Conservation (phyloP, 2,888 invertebrate species). For the Nipponacmea schrenckii region DNA sequence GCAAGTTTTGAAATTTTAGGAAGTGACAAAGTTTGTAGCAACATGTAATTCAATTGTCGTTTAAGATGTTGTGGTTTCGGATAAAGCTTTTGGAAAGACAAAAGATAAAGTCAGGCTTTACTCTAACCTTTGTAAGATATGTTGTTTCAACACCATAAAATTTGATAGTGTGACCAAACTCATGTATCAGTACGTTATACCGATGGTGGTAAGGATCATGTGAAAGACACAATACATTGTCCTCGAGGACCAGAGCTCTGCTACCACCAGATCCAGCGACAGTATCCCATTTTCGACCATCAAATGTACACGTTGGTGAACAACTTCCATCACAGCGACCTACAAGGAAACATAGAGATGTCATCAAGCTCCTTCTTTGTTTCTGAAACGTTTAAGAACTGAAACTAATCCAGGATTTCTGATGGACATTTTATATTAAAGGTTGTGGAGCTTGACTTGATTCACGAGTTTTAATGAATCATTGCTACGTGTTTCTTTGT, state of each 20-base stretch:
- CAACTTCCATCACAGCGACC: constrained; percentile 46
- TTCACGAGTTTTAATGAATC: no score
- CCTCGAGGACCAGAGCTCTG: constrained; percentile 37
- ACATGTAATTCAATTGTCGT: no score
- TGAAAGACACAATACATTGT: constrained; percentile 45
- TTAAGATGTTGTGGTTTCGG: no score
- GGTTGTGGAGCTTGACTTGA: no score
- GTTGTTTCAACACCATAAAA: background rate
- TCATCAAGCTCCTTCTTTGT: background rate
- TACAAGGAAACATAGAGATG: constrained; percentile 18
- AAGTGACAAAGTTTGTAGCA: no score
- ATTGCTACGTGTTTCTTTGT: no score
- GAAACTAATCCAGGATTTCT: background rate
- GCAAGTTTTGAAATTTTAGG: no score
- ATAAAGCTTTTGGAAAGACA: no score
- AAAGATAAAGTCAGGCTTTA: no score
- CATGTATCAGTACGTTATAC: constrained; percentile 45
- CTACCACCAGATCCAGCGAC: constrained; percentile 45
- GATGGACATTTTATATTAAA: no score
- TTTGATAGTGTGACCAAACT: background rate
- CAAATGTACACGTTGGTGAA: constrained; percentile 45
- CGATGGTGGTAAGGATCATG: constrained; percentile 40
- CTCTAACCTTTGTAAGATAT: background rate
- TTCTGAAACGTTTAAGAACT: background rate
- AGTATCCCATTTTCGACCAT: constrained; percentile 44